A percentile compares a stretch with the other conserved stretches of the same genome.
phyloP scores from a whole-genome alignment of 2,888 invertebrate genomes.

The Penaeus monodon region DNA sequence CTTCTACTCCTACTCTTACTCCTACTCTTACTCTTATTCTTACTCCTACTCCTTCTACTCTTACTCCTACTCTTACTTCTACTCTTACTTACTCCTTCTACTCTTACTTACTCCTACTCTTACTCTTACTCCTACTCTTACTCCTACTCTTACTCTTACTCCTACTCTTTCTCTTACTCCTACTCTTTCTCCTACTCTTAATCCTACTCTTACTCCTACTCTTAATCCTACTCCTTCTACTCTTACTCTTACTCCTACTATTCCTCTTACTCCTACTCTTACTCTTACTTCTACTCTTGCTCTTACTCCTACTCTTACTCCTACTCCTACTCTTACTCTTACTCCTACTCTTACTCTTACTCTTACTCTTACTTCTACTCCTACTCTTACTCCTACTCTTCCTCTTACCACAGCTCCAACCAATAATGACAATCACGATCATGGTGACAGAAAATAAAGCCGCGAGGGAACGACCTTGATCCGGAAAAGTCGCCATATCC shows the following conservation, averaged over 20 bases:
- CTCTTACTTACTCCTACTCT: background rate
- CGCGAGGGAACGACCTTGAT: too few relatives aligned
- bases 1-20: background rate
- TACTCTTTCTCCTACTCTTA: too few relatives aligned
- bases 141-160: background rate
- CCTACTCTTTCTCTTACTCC: too few relatives aligned
- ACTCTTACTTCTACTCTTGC: conserved; percentile 6
- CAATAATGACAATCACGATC: too few relatives aligned
- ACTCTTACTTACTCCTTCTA: background rate
- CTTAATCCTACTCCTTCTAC: background rate
- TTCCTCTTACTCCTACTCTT: conserved; percentile 8
- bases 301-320: background rate
- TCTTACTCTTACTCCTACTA: background rate
- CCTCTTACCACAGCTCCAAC: too few relatives aligned
- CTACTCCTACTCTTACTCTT: too few relatives aligned
- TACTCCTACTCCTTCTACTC: conserved; percentile 17
- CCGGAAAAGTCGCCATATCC: too few relatives aligned
- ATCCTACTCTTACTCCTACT: background rate
- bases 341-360: too few relatives aligned
- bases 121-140: background rate
- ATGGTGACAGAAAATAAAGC: too few relatives aligned
- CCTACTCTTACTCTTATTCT: background rate
- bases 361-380: too few relatives aligned
- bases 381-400: too few relatives aligned
- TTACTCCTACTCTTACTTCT: conserved; percentile 13